phyloP scores from a whole-genome alignment of 1,140 invertebrate species.

The Musca vetustissima region DNA sequence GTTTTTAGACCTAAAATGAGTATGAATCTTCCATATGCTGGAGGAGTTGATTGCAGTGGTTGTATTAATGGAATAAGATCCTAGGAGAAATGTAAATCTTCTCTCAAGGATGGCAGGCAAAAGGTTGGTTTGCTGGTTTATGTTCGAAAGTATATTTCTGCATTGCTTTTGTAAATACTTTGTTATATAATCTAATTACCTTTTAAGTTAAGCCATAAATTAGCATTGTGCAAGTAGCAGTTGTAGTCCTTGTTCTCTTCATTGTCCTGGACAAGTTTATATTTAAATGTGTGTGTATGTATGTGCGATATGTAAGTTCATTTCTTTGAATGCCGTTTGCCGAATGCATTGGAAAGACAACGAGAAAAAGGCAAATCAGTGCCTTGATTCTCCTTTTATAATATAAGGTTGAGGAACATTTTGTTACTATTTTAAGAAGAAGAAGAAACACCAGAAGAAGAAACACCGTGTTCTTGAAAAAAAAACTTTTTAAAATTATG shows the following conservation, averaged over 20 bases:
- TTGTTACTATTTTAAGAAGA: neutral
- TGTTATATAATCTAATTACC: conserved; percentile 17
- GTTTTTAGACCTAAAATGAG: too few species aligned
- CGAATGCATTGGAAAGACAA: neutral
- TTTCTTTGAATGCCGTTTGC: conserved; percentile 13
- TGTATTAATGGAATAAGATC: too few species aligned
- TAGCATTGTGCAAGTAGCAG: neutral
- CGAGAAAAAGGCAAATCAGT: conserved; percentile 1
- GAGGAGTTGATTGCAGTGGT: too few species aligned
- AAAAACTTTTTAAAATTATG: conserved; percentile 5
- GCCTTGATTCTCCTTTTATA: neutral
- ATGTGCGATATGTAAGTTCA: neutral
- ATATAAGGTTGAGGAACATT: neutral
- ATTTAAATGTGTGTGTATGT: neutral
- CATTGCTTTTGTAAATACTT: neutral
- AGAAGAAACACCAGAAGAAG: too few species aligned
- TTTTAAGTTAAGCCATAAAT: conserved; percentile 23
- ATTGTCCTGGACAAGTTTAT: neutral
- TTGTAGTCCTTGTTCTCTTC: neutral
- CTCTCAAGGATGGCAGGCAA: too few species aligned
- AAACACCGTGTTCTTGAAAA: neutral
- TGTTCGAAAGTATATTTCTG: too few species aligned
- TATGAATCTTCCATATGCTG: too few species aligned
- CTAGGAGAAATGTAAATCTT: too few species aligned
- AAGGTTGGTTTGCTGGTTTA: too few species aligned